Evolutionary conservation across 2,113 vertebrate species (phyloP), one percentile per base, ranked within the genome.

Genomic region (Eolophus roseicapilla): DNA sequence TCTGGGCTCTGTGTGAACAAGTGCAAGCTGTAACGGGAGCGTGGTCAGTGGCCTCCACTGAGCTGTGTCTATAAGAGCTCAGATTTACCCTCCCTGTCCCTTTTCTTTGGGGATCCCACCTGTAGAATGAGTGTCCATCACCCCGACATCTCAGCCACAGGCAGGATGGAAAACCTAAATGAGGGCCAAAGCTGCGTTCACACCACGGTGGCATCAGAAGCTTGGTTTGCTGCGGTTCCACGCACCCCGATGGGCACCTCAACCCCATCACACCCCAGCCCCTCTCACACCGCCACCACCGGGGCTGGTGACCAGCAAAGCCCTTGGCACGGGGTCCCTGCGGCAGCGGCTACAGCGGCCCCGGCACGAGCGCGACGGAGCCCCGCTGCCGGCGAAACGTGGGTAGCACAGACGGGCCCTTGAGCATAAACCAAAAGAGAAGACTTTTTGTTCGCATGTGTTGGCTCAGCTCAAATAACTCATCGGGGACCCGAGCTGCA

Each of bases 371-470:
- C 47, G 2, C 14, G 11, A 17, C 9, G 39, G 88, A 74, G 79
- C 92, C 92, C 75, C 3, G 50, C 87, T 43, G 92, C 71, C 41
- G 46, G 90, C 20, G 4, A 52, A 88, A 86, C 12, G 64, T 29
- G 95, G 95, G 94, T 71, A 93, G 90, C 63, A 20, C 86, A 60
- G 90, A 67, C 24, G 49, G 83, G 86, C 55, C 80, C 95, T 87
- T 73, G 73, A 84, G 93, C 86, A 3, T 46, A 28, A 39, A 65
- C 28, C n/a, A 4, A 96, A 97, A 97, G 95, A 97, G 95, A 96
- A 96, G 95, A 73, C 95, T 94, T 97, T 97, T 96, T 96, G 95
- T 97, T 96, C 94, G 17, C 93, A 87, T 92, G 90, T 90, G 93
- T 94, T 94, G 93, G 95, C 95, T 96, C 95, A 37, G 95, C 95